Evolutionary conservation across 2,797 vertebrate genomes (phyloP).

Genomic region (Brachyalestes nurse): DNA sequence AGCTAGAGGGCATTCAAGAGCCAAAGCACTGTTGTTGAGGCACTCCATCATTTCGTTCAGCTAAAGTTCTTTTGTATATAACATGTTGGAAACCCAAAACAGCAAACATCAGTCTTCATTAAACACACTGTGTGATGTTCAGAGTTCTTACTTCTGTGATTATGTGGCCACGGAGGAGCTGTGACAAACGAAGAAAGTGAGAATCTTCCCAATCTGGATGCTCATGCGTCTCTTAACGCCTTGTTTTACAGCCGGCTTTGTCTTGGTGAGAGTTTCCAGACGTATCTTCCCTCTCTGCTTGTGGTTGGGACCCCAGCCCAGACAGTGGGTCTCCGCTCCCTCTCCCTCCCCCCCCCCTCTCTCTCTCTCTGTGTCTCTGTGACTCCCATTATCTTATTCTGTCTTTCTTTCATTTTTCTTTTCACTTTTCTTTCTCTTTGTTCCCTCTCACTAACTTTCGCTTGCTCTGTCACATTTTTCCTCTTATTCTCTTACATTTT

Average conservation of each 20-base stretch:
- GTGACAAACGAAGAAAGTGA: background rate
- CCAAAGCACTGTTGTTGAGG: background rate
- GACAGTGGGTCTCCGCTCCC: conserved; percentile 28
- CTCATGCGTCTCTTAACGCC: conserved; percentile 7
- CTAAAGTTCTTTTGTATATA: background rate
- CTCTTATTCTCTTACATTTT: background rate
- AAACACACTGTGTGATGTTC: background rate
- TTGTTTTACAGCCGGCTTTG: conserved; percentile 6
- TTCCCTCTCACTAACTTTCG: background rate
- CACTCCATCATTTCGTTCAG: background rate
- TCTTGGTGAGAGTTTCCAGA: conserved; percentile 34
- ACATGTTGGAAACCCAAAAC: background rate
- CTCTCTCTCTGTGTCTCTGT: conserved; percentile 7
- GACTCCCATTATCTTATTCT: background rate
- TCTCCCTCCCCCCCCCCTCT: conserved; percentile 3
- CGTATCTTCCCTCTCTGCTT: conserved; percentile 20
- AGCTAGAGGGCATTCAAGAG: background rate
- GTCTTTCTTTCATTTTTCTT: background rate
- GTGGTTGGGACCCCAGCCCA: conserved; percentile 43
- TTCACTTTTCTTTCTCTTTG: too few species aligned
- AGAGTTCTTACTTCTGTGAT: background rate
- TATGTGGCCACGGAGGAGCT: conserved; percentile 5
- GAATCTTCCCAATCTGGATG: conserved; percentile 19
- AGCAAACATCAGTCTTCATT: background rate
- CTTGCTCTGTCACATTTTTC: background rate